Evolutionary conservation across 2,113 vertebrate genomes (phyloP).

Genomic region (Heloderma charlesbogerti): DNA sequence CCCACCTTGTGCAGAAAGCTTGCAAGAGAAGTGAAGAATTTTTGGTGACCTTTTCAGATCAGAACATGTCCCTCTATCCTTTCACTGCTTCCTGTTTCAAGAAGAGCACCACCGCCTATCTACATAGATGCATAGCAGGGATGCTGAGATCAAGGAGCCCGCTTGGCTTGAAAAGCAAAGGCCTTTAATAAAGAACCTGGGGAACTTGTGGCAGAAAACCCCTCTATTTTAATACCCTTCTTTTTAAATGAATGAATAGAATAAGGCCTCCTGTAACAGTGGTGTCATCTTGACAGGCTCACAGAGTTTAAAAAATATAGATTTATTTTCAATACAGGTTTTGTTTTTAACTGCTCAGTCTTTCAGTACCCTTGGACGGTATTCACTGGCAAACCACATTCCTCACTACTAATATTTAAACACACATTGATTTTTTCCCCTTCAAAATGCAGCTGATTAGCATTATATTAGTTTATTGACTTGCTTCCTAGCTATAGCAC

Average conservation of each 20-base stretch:
- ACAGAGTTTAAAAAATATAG: neutral
- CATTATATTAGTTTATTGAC: neutral
- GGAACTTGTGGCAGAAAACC: conserved; percentile 24
- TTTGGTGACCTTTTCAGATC: neutral
- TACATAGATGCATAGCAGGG: neutral
- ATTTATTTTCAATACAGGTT: neutral
- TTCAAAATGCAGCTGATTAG: neutral
- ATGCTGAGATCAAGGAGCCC: neutral
- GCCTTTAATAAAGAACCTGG: conserved; percentile 19
- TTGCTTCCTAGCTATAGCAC: conserved; percentile 17
- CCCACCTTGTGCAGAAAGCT: neutral
- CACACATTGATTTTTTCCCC: neutral
- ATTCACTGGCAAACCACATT: neutral
- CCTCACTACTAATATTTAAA: neutral
- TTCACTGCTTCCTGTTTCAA: neutral
- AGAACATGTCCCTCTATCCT: conserved; percentile 12
- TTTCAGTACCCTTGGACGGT: neutral
- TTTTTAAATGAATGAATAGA: conserved; percentile 19
- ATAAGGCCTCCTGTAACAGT: neutral
- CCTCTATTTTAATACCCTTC: conserved; percentile 25
- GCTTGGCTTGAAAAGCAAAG: neutral
- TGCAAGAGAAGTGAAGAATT: neutral
- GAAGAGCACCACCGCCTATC: neutral
- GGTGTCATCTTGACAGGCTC: neutral
- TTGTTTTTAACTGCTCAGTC: neutral